Base-by-base conservation (phyloP, 1,140 invertebrate species). In the Phenacoccus solenopsis region DNA sequence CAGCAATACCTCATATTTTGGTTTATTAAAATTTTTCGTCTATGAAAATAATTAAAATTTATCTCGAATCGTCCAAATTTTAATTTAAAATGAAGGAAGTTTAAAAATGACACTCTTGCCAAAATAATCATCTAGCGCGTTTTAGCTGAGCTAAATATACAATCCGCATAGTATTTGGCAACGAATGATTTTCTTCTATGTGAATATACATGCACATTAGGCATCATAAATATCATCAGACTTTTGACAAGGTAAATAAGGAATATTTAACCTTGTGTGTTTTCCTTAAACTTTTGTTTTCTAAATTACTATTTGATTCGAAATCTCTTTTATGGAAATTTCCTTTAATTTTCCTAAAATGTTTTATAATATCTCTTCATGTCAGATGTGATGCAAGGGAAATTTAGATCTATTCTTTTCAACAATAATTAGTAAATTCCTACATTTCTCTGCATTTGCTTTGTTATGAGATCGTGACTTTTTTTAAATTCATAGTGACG, bases 131-230 rank as follows among this genome's bases (percentile, higher is more conserved):
- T 64, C 59, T 64, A 25, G 25, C 59, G 59, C 59, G 59, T 64
- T 25, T 64, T 64, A 64, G 59, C 59, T 64, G 59, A 64, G 59
- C 59, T 64, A 64, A 64, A 64, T 64, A 64, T 64, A 64, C 59
- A 64, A 64, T 64, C 59, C 25, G 25, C 38, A 49, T 16, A 24
- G 25, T 64, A 64, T 64, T 64, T 64, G 59, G 59, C 59, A 64
- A 27, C 59, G 59, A 25, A 64, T 64, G 59, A 64, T 27, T 64
- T 24, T 64, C 25, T n/a, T 64, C 25, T 27, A 20, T 64, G 20
- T 25, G 59, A 64, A 27, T 64, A 64, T 64, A 64, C 59, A 64
- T 27, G 25, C 59, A 64, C 22, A 64, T 64, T 64, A 64, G 25
- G 25, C 59, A 27, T 64, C 59, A 64, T 64, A 64, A 64, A 64